Conservation (phyloP, 2,113 vertebrate species). For the Sebastes fasciatus region DNA sequence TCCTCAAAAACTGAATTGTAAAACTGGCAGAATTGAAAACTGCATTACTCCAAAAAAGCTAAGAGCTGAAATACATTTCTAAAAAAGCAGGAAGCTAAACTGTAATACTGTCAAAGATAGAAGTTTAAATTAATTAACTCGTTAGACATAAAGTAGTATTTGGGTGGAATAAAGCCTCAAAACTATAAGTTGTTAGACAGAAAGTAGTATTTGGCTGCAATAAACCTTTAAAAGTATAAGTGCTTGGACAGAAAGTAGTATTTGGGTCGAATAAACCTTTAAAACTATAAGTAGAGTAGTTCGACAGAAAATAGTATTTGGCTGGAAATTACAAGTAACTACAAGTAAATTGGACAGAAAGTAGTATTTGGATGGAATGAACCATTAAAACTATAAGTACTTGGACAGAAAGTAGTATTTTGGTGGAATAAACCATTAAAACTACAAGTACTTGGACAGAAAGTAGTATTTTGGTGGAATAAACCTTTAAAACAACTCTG, state of each 20-base stretch:
- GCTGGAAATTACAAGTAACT: too few relatives aligned
- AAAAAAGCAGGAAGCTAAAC: not conserved
- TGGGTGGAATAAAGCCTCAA: not conserved
- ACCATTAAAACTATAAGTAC: too few relatives aligned
- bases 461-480: not conserved
- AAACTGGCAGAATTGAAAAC: not conserved
- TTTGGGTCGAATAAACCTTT: not conserved
- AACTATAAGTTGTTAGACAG: too few relatives aligned
- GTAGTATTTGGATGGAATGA: too few relatives aligned
- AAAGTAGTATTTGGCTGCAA: not conserved
- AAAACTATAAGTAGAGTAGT: too few relatives aligned
- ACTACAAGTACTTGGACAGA: too few relatives aligned
- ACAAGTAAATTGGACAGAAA: too few relatives aligned
- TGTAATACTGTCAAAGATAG: not conserved
- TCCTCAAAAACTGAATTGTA: not conserved
- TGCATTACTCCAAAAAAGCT: not conserved
- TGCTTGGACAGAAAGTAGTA: not conserved
- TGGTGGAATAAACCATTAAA: not conserved
- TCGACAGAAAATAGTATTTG: too few relatives aligned
- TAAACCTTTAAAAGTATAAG: not conserved
- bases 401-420: not conserved
- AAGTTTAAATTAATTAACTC: not conserved
- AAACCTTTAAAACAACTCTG: not conserved
- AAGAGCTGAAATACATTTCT: not conserved
- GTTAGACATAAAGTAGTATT: not conserved